phyloP scores from a whole-genome alignment of 2,888 invertebrate species.

The Scrobipalpa atriplicella region DNA sequence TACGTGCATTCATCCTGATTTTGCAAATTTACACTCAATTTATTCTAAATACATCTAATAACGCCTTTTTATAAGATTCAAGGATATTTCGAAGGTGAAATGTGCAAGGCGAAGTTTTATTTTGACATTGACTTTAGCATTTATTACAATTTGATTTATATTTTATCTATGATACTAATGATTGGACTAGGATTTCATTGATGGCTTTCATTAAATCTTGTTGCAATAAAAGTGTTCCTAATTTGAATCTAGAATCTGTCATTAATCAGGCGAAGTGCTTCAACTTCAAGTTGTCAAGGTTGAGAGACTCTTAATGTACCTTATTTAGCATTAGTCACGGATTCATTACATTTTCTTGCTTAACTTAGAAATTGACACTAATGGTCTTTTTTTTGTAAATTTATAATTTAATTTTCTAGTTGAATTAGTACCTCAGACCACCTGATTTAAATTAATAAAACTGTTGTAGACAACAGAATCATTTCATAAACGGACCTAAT shows the following conservation, averaged over 20 bases:
- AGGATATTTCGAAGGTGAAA: neutral
- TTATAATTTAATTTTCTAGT: neutral
- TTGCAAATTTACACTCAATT: neutral
- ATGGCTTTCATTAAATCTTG: neutral
- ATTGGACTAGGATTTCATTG: neutral
- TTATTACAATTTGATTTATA: neutral
- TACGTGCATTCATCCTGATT: neutral
- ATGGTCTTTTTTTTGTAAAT: neutral
- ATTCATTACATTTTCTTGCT: neutral
- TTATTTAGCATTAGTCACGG: conserved; percentile 12
- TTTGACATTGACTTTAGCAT: no score
- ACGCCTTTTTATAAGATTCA: neutral
- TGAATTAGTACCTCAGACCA: neutral
- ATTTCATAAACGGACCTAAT: no score
- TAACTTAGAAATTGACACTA: neutral
- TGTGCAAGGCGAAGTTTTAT: conserved; percentile 1
- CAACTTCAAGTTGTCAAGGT: neutral
- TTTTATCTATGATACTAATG: neutral
- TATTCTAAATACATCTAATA: neutral
- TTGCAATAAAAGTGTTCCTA: neutral
- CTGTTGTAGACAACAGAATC: no score
- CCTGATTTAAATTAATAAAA: no score
- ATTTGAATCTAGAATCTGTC: neutral
- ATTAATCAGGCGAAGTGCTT: neutral
- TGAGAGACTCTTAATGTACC: neutral